Percentiles rank a stretch among this genome's conserved stretches.
phyloP scores from a whole-genome alignment of 2,888 invertebrate species.

The Pachymerium ferrugineum region DNA sequence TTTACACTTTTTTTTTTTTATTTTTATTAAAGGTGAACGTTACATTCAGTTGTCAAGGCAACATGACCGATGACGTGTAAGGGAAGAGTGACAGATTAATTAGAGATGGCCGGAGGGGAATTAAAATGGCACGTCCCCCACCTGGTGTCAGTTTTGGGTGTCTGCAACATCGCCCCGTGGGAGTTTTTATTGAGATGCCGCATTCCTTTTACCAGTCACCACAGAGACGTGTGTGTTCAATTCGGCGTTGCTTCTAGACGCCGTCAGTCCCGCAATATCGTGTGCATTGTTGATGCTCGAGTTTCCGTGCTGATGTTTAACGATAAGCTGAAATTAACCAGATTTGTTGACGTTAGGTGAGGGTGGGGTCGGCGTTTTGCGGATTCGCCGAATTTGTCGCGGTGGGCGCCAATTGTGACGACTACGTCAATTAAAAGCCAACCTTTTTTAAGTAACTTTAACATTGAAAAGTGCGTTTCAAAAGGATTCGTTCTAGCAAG shows the following conservation, averaged over 20 bases:
- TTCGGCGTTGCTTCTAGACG: neutral
- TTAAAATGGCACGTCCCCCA: neutral
- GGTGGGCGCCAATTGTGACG: slow-evolving; percentile 21
- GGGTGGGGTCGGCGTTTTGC: slow-evolving; percentile 6
- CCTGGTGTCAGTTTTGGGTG: neutral
- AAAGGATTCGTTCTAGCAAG: neutral
- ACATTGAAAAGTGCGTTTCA: neutral
- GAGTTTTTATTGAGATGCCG: neutral
- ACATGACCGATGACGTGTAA: neutral
- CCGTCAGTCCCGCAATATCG: neutral
- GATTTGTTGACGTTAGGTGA: neutral
- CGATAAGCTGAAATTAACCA: slow-evolving; percentile 12
- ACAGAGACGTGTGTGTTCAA: neutral
- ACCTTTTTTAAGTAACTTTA: neutral
- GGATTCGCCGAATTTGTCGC: slow-evolving; percentile 21
- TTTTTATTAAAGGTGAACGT: neutral
- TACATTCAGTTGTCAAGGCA: neutral
- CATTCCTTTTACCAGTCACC: neutral
- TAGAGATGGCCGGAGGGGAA: neutral
- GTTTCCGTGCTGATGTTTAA: neutral
- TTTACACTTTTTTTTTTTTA: neutral
- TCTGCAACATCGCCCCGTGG: neutral
- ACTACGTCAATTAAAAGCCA: slow-evolving; percentile 8
- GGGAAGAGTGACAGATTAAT: neutral
- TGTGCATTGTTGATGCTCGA: neutral